A percentile compares a stretch with the other conserved stretches of the same genome.
Conservation (phyloP, 2,113 vertebrate genomes). For the Cyprinus carpio region DNA sequence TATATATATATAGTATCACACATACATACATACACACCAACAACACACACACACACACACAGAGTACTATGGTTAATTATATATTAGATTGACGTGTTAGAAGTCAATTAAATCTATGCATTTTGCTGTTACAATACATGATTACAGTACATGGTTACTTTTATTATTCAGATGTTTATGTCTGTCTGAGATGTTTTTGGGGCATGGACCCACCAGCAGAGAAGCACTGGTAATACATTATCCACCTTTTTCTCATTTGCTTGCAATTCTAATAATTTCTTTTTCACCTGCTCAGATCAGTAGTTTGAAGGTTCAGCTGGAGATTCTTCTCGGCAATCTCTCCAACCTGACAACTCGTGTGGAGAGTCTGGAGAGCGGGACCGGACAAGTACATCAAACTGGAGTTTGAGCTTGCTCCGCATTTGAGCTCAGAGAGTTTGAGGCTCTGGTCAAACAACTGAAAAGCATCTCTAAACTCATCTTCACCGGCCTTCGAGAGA, state of each 20-base stretch:
- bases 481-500: conserved; percentile 69
- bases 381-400: conserved; percentile 69
- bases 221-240: background rate
- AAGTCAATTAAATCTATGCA: background rate
- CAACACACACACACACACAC: no score
- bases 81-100: no score
- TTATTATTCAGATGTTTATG: no score
- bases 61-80: no score
- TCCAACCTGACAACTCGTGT: conserved; percentile 56
- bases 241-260: background rate
- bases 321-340: conserved; percentile 61
- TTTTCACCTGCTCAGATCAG: conserved; percentile 53
- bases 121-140: background rate
- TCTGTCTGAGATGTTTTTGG: no score
- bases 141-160: no score
- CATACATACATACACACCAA: no score
- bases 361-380: conserved; percentile 58
- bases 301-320: conserved; percentile 60
- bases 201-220: no score
- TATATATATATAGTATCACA: no score
- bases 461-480: conserved; percentile 67
- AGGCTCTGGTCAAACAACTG: conserved; percentile 68
- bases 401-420: conserved; percentile 73
- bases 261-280: background rate
- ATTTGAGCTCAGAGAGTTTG: conserved; percentile 71